Base-by-base conservation (phyloP, 2,888 invertebrate species). In the Noctuana brunneofusca region DNA sequence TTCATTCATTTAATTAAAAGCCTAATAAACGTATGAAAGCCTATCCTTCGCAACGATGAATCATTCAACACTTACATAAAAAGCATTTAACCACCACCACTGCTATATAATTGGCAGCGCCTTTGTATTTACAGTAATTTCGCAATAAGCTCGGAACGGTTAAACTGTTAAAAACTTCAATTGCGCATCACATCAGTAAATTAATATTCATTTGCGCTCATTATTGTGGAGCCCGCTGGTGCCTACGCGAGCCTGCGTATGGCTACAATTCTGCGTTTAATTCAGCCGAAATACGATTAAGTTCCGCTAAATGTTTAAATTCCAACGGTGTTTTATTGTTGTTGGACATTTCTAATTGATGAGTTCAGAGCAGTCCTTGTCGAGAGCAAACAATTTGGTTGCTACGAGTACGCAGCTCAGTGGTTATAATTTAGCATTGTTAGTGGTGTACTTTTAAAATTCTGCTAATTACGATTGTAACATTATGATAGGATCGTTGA, bases 151-250 rank as follows among this genome's bases (percentile, higher is more conserved):
- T 57, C 22, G 30, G 35, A 57, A 32, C 52, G 59, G 43, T 59
- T 46, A 46, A 53, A 59, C 53, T 46, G 53, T 53, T 60, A 54
- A 60, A 54, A 53, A 60, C 48, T 60, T 54, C 54, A 60, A 54
- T 54, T 48, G 53, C 16, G 12, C 60, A 22, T 48, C 60, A 24
- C 60, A 46, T 54, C 32, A 46, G 32, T 35, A 35, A 54, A 32
- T 60, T 60, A 60, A 46, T 54, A 60, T 60, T 43, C 53, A 54
- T 30, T 6, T 1, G 38, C 14, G 43, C 35, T 46, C 59, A 60
- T 60, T 60, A 54, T 24, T 35, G 53, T 22, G 27, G 16, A 38
- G 38, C 14, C 16, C 5, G 24, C 3, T n/a, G n/a, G 16, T 38
- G 8, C 38, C 18, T 43, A 20, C 18, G 18, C 43, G 20, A 14